Evolutionary conservation across 2,113 vertebrate species (phyloP).

Genomic region (Vanacampus margaritifer): DNA sequence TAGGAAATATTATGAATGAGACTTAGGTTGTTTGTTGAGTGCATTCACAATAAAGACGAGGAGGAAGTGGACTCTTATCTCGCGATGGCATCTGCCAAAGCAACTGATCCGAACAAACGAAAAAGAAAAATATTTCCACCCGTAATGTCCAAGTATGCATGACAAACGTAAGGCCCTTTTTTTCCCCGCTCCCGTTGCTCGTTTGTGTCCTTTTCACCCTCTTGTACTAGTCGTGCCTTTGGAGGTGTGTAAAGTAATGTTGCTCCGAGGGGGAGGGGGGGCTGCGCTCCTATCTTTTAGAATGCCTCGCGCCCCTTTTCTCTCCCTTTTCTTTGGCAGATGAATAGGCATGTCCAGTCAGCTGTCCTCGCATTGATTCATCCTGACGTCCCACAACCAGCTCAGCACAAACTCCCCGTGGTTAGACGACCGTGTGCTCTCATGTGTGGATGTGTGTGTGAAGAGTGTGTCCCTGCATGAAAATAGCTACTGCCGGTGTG

Average conservation of each 20-base stretch:
- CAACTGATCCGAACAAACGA: too few species aligned
- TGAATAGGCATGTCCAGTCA: constrained; percentile 80
- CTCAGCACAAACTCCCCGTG: constrained; percentile 79
- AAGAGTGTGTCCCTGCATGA: constrained; percentile 17
- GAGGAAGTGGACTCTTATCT: too few species aligned
- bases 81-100: too few species aligned
- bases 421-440: constrained; percentile 60
- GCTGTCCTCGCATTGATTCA: constrained; percentile 77
- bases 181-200: neutral
- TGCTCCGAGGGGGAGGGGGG: constrained; percentile 63
- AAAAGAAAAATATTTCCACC: too few species aligned
- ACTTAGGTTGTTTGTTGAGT: too few species aligned
- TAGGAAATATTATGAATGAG: too few species aligned
- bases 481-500: constrained; percentile 40
- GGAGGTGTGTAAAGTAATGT: constrained; percentile 50
- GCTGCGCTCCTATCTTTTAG: constrained; percentile 64
- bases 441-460: constrained; percentile 19
- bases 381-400: constrained; percentile 75
- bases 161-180: neutral
- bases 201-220: constrained; percentile 23
- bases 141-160: neutral
- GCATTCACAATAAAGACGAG: too few species aligned
- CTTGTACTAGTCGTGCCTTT: constrained; percentile 26
- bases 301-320: constrained; percentile 58
- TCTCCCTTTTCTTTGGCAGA: constrained; percentile 75